A percentile compares a stretch with the other conserved stretches of the same genome.
These are phyloP conservation scores for Axinella damicornis DNA, from an alignment of 37 sponge, comb jelly and placozoan species.

Conservation along the genomic window DNA sequence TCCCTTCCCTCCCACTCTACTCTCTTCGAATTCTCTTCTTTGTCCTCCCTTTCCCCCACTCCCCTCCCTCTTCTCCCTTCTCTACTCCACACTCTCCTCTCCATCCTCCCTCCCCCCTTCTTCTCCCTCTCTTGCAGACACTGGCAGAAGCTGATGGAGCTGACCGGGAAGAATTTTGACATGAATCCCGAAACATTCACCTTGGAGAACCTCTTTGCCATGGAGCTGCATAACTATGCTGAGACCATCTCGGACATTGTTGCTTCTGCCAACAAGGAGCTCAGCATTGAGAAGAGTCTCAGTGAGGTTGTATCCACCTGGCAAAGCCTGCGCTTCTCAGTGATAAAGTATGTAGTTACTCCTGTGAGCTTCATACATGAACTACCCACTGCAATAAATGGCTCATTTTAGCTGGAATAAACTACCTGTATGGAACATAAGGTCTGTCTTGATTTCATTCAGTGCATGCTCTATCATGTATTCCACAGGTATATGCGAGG, in stretches of 20 bases:
- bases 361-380: no score
- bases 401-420: no score
- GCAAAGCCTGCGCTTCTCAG: constrained; percentile 83
- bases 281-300: constrained; percentile 98
- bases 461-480: background rate
- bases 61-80: no score
- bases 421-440: no score
- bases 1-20: background rate
- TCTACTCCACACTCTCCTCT: no score
- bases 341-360: constrained; percentile 72
- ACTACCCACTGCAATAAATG: no score
- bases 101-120: background rate
- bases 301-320: constrained; percentile 95
- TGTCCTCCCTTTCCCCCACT: background rate
- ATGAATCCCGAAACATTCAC: constrained; percentile 99
- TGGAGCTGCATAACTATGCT: constrained; percentile 98
- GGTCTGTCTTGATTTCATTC: no score
- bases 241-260: constrained; percentile 98
- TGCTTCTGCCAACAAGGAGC: constrained; percentile 96
- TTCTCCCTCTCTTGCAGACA: constrained; percentile 55
- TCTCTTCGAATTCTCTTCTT: background rate
- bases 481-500: constrained; percentile 89
- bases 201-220: constrained; percentile 96
- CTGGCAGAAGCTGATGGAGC: constrained; percentile 98
- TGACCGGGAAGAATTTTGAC: constrained; percentile 98